A percentile compares a stretch with the other conserved stretches of the same genome.
Conservation (phyloP, 2,888 invertebrate species). For the Acleris laterana region DNA sequence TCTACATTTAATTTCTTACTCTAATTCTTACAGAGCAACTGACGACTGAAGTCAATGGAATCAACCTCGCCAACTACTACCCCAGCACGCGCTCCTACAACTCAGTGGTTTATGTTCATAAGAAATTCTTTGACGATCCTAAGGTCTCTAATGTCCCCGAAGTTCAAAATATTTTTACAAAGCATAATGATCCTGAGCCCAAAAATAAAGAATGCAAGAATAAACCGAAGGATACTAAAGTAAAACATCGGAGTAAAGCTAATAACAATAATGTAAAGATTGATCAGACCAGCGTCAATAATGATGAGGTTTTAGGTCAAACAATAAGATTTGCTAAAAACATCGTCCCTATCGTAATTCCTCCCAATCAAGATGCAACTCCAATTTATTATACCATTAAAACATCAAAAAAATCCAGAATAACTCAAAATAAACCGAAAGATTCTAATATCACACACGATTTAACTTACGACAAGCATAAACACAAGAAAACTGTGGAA, state of each 20-base stretch:
- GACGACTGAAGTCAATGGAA: conserved; percentile 51
- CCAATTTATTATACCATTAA: conserved; percentile 68
- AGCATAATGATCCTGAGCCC: conserved; percentile 29
- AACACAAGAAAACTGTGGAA: conserved; percentile 53
- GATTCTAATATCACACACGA: conserved; percentile 43
- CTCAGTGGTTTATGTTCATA: conserved; percentile 68
- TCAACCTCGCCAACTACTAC: conserved; percentile 65
- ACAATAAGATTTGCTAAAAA: conserved; percentile 70
- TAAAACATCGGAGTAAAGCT: conserved; percentile 50
- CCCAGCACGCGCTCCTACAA: conserved; percentile 61
- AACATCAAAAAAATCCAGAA: conserved; percentile 55
- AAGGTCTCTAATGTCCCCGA: not conserved
- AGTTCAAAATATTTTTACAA: not conserved
- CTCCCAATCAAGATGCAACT: conserved; percentile 53
- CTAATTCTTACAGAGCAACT: conserved; percentile 6
- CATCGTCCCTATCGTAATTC: conserved; percentile 66
- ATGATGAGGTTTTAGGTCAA: conserved; percentile 62
- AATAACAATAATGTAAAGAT: conserved; percentile 39
- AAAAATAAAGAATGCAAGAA: conserved; percentile 40
- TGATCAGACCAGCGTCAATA: conserved; percentile 43
- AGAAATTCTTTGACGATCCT: conserved; percentile 52
- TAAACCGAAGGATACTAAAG: conserved; percentile 41
- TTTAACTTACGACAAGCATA: conserved; percentile 49
- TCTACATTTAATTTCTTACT: too few relatives aligned
- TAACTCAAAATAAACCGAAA: conserved; percentile 46